Evolutionary conservation across 2,797 vertebrate genomes (phyloP).

Genomic region (Lithobates pipiens): DNA sequence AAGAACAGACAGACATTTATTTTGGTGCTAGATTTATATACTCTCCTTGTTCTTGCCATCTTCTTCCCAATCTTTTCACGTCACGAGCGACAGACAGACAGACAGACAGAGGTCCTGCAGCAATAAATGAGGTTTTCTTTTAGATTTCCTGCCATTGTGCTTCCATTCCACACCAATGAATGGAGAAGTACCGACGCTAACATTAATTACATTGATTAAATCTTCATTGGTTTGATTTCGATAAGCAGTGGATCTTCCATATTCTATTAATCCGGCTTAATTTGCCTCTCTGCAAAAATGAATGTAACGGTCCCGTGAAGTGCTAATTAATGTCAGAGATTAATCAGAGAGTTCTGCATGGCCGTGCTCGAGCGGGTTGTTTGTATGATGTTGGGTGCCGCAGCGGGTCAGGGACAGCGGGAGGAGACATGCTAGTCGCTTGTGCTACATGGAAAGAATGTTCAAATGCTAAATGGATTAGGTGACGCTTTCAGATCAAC

Average conservation of each 20-base stretch:
- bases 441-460: background rate
- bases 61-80: background rate
- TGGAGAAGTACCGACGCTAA: background rate
- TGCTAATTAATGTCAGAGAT: conserved; percentile 56
- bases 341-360: conserved; percentile 39
- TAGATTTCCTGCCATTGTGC: background rate
- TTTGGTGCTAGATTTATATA: no score
- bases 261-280: conserved; percentile 36
- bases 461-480: conserved; percentile 23
- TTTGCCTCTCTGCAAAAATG: conserved; percentile 42
- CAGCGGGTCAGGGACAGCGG: conserved; percentile 10
- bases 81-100: background rate
- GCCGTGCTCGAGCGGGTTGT: conserved; percentile 24
- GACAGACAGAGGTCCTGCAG: no score
- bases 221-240: conserved; percentile 42
- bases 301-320: conserved; percentile 18
- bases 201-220: conserved; percentile 42
- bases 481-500: no score
- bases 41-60: no score
- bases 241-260: conserved; percentile 17
- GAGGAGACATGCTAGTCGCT: background rate
- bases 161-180: background rate
- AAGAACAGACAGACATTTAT: no score
- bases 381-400: conserved; percentile 20
- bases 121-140: background rate